Base-by-base conservation (phyloP, 2,888 invertebrate species). In the Oxycera nigricornis region DNA sequence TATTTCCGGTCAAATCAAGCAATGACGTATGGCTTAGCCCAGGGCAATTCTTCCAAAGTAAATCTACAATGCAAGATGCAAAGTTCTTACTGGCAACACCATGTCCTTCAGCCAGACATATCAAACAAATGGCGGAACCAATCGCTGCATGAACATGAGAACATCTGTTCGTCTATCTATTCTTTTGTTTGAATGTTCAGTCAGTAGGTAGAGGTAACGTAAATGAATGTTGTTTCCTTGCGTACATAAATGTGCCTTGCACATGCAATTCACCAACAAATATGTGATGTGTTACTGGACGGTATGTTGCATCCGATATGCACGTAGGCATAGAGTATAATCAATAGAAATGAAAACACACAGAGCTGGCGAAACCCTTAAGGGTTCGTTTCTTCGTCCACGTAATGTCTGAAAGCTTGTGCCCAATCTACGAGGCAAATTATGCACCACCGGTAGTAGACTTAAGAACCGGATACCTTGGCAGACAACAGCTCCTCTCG, bases 151-250 rank as follows among this genome's bases (percentile, higher is more conserved):
- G 65, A 39, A 39, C 65, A 65, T 41, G 24, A 39, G 41, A 65
- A 65, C 65, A 65, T 65, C 65, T 65, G 65, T 65, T 65, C 65
- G 22, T 41, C 39, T 39, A 65, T 39, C 65, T 65, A 30, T 65
- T 39, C 41, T 35, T 41, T 65, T 65, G 65, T 65, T 22, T 65
- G 14, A 30, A 50, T 39, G 55, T 17, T n/a, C 50, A 50, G 22
- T 2, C 22, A 9, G 55, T 17, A 17, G 55, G 0, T 24, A 17
- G 55, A 22, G 52, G 3, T 57, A 26, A n/a, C 57, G 24, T 57
- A 26, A 14, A 7, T 3, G 11, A 61, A 31, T 31, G 31, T 31
- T 31, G 31, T 28, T n/a, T 28, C 31, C 26, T 57, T 28, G 28
- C 24, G 7, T 26, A 26, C 57, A 57, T 57, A 46, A 46, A 46